Base-by-base conservation (phyloP, 37 sponge, comb jelly and placozoan genomes). In the Chondrilla cf. caribensis region DNA sequence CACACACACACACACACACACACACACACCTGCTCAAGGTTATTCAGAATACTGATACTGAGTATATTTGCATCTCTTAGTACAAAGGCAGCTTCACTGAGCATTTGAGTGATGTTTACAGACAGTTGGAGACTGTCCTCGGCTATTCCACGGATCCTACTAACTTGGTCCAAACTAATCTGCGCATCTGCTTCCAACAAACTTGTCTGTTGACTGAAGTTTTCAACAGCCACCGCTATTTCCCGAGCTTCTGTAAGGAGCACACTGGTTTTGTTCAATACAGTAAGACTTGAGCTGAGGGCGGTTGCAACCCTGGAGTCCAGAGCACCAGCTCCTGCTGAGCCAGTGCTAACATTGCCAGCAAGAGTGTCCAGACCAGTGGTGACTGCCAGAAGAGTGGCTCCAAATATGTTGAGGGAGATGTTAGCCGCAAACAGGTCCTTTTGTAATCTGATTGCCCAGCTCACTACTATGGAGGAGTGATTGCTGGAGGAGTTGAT, bases 1-100 rank as follows among this genome's bases (percentile, higher is more conserved):
- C 58, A 44, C 77, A 18, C 43, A 38, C 2, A 24, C 60, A 28
- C 64, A 60, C 28, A 81, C 38, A 44, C 25, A 42, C 33, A 18
- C 31, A 32, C 57, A 8, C 82, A 65, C 29, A 87, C 88, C 84
- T 87, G 83, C 5, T 84, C 38, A 22, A 85, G 58, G 11, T 87
- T 47, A 36, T 82, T 85, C 41, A 84, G 79, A 2, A 91, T 83
- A 19, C 82, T 88, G 31, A 85, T 88, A 4, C 81, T 54, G 9
- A 88, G 83, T 38, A 79, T 85, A 19, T 79, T 88, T 47, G 87
- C 84, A 37, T 58, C 68, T 54, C 78, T 81, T 0, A 38, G 24
- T 37, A 40, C 24, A 21, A 11, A 1, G 2, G 24, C 44, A 9
- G 76, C 76, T 40, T 32, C 24, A 32, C 44, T n/a, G 25, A 73